Conservation (phyloP, 2,888 invertebrate species). For the Rhorus exstirpatorius region DNA sequence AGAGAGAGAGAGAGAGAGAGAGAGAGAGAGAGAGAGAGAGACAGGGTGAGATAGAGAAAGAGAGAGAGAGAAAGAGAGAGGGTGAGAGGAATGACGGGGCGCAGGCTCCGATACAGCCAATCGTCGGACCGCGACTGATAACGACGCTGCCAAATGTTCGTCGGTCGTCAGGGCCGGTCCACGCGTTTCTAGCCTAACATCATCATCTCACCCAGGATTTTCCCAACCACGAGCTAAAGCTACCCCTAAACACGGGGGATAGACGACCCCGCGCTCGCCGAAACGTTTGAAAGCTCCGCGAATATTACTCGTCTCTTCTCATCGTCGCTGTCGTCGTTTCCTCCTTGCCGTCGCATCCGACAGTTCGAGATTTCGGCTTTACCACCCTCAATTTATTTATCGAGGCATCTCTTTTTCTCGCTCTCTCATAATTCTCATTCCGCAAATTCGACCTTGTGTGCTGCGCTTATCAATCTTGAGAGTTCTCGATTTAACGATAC, state of each 20-base stretch:
- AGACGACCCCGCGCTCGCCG: slow-evolving; percentile 47
- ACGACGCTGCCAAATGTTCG: slow-evolving; percentile 84
- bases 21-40: slow-evolving; percentile 38
- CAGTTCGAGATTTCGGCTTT: background rate
- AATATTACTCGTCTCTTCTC: slow-evolving; percentile 1
- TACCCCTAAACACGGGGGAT: slow-evolving; percentile 20
- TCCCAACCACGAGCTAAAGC: slow-evolving; percentile 55
- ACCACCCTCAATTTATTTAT: background rate
- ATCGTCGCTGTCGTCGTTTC: background rate
- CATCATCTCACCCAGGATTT: slow-evolving; percentile 75
- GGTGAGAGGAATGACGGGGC: slow-evolving; percentile 78
- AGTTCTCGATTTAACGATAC: background rate
- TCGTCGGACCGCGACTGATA: slow-evolving; percentile 85
- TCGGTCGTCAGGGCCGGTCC: slow-evolving; percentile 83
- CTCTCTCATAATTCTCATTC: background rate
- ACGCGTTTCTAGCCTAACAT: slow-evolving; percentile 75
- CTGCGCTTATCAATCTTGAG: slow-evolving; percentile 1
- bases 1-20: slow-evolving; percentile 46
- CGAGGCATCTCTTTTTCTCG: background rate
- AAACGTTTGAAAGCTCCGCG: slow-evolving; percentile 38
- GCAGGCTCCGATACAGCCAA: slow-evolving; percentile 86
- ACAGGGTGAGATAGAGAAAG: slow-evolving; percentile 3
- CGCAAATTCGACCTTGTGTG: background rate
- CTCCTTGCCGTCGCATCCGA: background rate
- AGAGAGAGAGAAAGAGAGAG: slow-evolving; percentile 38